A percentile compares a stretch with the other conserved stretches of the same genome.
These are phyloP conservation scores for Asteroscopus sphinx DNA, from an alignment of 2,888 invertebrate species.

Conservation along the genomic window DNA sequence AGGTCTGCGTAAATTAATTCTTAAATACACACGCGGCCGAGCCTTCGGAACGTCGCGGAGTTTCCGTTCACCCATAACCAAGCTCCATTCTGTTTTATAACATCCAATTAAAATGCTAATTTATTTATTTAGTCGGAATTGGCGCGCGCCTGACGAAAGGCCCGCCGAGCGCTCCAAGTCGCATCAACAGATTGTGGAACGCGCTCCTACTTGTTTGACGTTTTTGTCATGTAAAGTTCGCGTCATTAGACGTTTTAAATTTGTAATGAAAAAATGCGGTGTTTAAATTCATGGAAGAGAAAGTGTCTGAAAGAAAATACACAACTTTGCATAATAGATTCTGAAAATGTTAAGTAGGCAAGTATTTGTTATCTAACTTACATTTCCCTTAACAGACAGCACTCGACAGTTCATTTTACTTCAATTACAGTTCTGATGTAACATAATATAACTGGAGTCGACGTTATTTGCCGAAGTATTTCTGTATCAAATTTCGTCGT, in stretches of 20 bases:
- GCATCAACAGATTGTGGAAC: neutral
- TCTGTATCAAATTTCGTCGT: constrained; percentile 17
- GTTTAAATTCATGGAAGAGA: neutral
- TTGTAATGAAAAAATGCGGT: neutral
- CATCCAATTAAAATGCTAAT: constrained; percentile 41
- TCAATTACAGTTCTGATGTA: constrained; percentile 1
- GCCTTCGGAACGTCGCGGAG: neutral
- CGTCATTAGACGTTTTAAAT: constrained; percentile 2
- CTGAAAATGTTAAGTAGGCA: neutral
- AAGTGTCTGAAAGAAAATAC: neutral
- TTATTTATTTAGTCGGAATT: constrained; percentile 21
- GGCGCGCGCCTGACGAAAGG: constrained; percentile 9
- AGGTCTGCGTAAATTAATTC: constrained; percentile 19
- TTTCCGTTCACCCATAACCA: constrained; percentile 23
- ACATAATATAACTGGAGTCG: neutral
- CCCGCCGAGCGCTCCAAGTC: neutral
- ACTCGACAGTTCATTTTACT: neutral
- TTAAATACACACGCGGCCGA: constrained; percentile 16
- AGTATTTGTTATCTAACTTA: constrained; percentile 1
- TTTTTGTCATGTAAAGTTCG: constrained; percentile 11
- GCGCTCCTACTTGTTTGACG: neutral
- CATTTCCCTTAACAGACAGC: neutral
- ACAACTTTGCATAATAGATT: neutral
- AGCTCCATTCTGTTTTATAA: constrained; percentile 24
- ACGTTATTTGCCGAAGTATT: constrained; percentile 7